Conservation (phyloP, 1,140 invertebrate species). For the Lucilia cuprina region DNA sequence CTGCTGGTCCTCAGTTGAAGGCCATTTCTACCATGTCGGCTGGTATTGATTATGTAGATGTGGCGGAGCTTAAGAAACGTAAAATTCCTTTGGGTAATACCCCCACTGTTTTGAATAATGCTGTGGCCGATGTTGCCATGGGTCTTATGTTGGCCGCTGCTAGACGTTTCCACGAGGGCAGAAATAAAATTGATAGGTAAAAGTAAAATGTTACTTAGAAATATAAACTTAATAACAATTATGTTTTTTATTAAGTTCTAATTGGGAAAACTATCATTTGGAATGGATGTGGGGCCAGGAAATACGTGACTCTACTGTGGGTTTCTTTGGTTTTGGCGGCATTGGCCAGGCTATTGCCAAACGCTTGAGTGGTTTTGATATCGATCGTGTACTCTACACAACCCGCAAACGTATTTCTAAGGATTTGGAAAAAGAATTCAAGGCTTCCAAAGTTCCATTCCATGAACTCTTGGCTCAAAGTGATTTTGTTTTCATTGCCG, state of each 20-base stretch:
- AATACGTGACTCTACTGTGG: conserved; percentile 80
- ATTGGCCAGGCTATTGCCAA: conserved; percentile 79
- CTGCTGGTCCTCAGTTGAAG: conserved; percentile 77
- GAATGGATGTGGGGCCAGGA: conserved; percentile 88
- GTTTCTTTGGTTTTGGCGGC: conserved; percentile 86
- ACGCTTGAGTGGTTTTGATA: conserved; percentile 77
- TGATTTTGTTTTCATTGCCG: conserved; percentile 81
- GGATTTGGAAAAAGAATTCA: conserved; percentile 73
- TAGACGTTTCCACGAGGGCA: conserved; percentile 84
- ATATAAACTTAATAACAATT: neutral
- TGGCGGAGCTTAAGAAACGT: conserved; percentile 72
- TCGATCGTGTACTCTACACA: conserved; percentile 75
- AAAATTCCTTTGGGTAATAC: conserved; percentile 85
- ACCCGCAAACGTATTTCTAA: conserved; percentile 69
- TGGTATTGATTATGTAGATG: conserved; percentile 79
- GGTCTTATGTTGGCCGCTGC: conserved; percentile 58
- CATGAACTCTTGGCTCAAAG: conserved; percentile 74
- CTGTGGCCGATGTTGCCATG: conserved; percentile 88
- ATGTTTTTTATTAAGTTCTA: conserved; percentile 65
- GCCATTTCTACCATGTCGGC: conserved; percentile 92
- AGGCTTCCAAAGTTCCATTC: conserved; percentile 74
- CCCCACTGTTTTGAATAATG: conserved; percentile 87
- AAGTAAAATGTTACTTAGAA: neutral
- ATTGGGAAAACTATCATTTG: conserved; percentile 86
- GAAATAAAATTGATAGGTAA: conserved; percentile 55